Evolutionary conservation across 2,113 vertebrate genomes (phyloP), one percentile per base, ranked within the genome.

Genomic region (Dasyornis broadbenti): DNA sequence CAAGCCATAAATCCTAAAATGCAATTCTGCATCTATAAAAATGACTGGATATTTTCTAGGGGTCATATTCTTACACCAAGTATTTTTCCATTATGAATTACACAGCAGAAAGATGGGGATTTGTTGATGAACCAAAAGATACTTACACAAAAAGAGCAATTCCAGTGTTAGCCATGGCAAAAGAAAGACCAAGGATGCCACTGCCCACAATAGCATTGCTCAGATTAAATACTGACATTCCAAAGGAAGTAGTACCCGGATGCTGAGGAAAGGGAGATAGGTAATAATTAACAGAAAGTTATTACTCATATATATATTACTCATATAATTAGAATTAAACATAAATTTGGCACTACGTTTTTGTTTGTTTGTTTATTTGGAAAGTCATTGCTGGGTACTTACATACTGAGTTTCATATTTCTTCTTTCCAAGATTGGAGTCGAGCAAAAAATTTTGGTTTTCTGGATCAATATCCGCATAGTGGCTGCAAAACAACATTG

Each of bases 181-280:
- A 99, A 77, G 99, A 98, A 96, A 99, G 98, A 78, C 99, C 99
- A 93, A 99, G 98, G 95, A 99, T 99, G 94, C 99, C 99, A 91
- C 99, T 99, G 96, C 99, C 99, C 98, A 99, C 99, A 98, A 99
- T 99, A 97, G 99, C 99, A 96, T 99, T 99, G 96, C 99, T 99
- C 97, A 99, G 98, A 97, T 99, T 99, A 98, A 99, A 99, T 91
- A 99, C 99, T 57, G 99, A 99, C 99, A 99, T 99, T 96, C 99
- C 99, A 68, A 99, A 99, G 77, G 99, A 99, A 68, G 99, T 99
- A 40, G 98, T 99, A 89, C 99, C 99, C 65, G 98, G 98, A 97
- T 99, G 98, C 99, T 99, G 96, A 44, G 77, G 79, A 97, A 92
- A 94, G 47, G 79, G 73, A 97, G 40, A 97, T 50, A 97, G 73